These are phyloP conservation scores for Arctopsyche grandis DNA, from an alignment of 1,140 invertebrate species.

Conservation along the genomic window DNA sequence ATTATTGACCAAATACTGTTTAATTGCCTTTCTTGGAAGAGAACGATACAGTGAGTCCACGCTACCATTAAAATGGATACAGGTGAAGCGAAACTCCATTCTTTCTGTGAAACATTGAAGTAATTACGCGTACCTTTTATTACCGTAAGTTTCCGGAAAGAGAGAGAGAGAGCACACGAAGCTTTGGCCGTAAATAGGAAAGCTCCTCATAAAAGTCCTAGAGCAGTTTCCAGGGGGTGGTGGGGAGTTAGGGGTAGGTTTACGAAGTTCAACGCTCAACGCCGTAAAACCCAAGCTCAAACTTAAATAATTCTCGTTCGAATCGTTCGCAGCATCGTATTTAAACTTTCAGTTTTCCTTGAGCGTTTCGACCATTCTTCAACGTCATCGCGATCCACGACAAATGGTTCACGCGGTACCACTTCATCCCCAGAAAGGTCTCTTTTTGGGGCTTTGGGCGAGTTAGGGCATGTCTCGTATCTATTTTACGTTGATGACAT, in stretches of 20 bases:
- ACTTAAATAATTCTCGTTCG: background rate
- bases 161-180: background rate
- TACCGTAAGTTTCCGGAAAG: background rate
- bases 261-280: background rate
- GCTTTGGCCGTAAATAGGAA: slow-evolving; percentile 21
- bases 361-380: background rate
- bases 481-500: slow-evolving; percentile 38
- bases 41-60: background rate
- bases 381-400: background rate
- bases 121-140: slow-evolving; percentile 4
- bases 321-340: background rate
- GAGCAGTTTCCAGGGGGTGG: background rate
- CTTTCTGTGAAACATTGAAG: background rate
- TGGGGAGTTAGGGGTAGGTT: no score
- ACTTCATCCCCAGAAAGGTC: background rate
- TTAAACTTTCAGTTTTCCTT: background rate
- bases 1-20: no score
- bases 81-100: background rate
- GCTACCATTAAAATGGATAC: background rate
- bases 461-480: background rate
- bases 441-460: background rate
- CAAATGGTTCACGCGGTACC: slow-evolving; percentile 2
- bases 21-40: background rate
- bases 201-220: slow-evolving; percentile 27
- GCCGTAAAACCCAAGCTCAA: background rate